Evolutionary conservation across 2,888 invertebrate genomes (phyloP), one percentile per base, ranked within the genome.

Genomic region (Amphipyra tragopoginis): DNA sequence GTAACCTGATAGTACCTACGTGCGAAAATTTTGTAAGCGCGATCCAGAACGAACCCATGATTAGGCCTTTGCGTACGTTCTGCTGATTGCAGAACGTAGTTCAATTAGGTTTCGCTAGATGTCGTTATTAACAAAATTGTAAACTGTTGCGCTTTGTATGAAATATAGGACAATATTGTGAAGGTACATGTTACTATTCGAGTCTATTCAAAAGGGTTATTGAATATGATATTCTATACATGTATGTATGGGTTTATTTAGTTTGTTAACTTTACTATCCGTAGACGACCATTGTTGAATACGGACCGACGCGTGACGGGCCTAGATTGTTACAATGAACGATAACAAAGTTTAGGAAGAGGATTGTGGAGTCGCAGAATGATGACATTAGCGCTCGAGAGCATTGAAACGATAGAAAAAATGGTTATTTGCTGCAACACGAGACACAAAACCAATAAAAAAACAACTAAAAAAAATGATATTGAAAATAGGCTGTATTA

Each of bases 1-100:
- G 34, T n/a, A 48, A 39, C 58, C 34, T 50, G 48, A 65, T 51
- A 43, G 57, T 60, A 48, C 26, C 7, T 62, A 74, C 68, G 63
- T 72, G 72, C 13, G 51, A 52, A 52, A 59, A 57, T 60, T 76
- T 53, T 5, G n/a, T 40, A 52, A 58, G 45, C 9, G 29, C 34
- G 8, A 48, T 71, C 47, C n/a, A 45, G 42, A 0, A n/a, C 48
- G 10, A 26, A 26, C 11, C n/a, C 13, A 40, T 56, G 55, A 66
- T 65, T 58, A 49, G 48, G n/a, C 38, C 26, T 40, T 36, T 51
- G 34, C 14, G 40, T 49, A 15, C 3, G 14, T 47, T 56, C 54
- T 21, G 51, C 45, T 68, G 54, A 69, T 65, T 52, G 36, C 33
- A 38, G 21, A 42, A 45, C 13, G 33, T 52, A 51, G 47, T 57